A percentile compares a stretch with the other conserved stretches of the same genome.
phyloP scores from a whole-genome alignment of 2,888 invertebrate species.

The Drosophila mimica region DNA sequence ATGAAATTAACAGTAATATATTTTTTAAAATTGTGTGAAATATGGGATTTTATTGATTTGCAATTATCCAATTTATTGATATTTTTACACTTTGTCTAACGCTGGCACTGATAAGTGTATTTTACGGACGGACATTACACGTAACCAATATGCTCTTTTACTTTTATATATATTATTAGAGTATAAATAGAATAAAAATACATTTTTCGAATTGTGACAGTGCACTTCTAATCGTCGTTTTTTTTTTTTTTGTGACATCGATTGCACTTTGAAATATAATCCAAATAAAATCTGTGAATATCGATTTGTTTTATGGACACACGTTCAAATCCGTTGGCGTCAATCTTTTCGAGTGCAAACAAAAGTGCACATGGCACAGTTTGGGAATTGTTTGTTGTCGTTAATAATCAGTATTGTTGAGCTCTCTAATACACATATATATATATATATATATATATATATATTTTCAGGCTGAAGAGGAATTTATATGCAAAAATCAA shows the following conservation, averaged over 20 bases:
- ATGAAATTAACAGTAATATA: too few relatives aligned
- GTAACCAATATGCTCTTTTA: not conserved
- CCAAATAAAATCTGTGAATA: constrained; percentile 54
- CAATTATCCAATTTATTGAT: not conserved
- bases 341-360: constrained; percentile 6
- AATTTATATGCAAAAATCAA: not conserved
- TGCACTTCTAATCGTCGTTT: constrained; percentile 50
- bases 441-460: not conserved
- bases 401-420: not conserved
- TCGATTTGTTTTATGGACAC: constrained; percentile 40
- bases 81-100: not conserved
- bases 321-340: constrained; percentile 21
- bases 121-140: too few relatives aligned
- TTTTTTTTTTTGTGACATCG: constrained; percentile 34
- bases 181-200: constrained; percentile 26
- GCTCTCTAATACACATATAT: not conserved
- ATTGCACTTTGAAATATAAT: constrained; percentile 50
- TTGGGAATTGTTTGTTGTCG: constrained; percentile 8
- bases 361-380: constrained; percentile 4
- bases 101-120: too few relatives aligned
- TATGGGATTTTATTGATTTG: not conserved
- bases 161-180: not conserved
- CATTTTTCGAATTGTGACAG: constrained; percentile 20
- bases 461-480: not conserved
- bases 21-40: not conserved